Conservation (phyloP, 2,888 invertebrate genomes). For the Dolichomitus sp. region DNA sequence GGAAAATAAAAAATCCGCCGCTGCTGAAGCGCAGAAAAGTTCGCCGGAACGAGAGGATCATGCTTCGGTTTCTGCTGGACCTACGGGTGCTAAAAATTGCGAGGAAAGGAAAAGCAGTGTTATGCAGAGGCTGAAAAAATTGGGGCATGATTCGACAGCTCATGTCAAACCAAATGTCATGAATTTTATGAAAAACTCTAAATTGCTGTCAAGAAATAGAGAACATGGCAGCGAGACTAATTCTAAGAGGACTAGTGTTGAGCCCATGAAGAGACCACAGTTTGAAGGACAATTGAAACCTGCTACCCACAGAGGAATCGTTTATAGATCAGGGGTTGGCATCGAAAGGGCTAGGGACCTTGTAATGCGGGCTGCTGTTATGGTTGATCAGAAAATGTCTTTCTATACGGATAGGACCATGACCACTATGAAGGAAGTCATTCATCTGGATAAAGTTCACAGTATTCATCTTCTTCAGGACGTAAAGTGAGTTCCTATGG, state of each 20-base stretch:
- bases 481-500: conserved; percentile 86
- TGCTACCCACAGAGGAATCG: conserved; percentile 88
- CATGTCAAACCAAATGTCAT: conserved; percentile 80
- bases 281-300: conserved; percentile 85
- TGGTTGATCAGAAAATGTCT: conserved; percentile 91
- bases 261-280: conserved; percentile 87
- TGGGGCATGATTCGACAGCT: conserved; percentile 77
- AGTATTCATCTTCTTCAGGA: conserved; percentile 89
- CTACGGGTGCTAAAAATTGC: conserved; percentile 55
- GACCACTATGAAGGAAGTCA: conserved; percentile 90
- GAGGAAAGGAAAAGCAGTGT: conserved; percentile 76
- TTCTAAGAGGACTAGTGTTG: conserved; percentile 65
- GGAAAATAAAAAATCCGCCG: conserved; percentile 67
- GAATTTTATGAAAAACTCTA: conserved; percentile 79
- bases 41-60: not conserved
- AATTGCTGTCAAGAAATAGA: conserved; percentile 76
- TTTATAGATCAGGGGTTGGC: conserved; percentile 86
- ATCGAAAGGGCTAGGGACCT: conserved; percentile 90
- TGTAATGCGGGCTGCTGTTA: conserved; percentile 88
- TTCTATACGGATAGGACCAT: conserved; percentile 92
- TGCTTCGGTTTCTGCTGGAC: not conserved
- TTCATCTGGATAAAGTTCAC: conserved; percentile 90
- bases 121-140: conserved; percentile 79
- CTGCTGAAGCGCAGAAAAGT: conserved; percentile 6
- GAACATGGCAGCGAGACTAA: conserved; percentile 68